Conservation (phyloP, 2,113 vertebrate species). For the Pseudorectes ferrugineus region DNA sequence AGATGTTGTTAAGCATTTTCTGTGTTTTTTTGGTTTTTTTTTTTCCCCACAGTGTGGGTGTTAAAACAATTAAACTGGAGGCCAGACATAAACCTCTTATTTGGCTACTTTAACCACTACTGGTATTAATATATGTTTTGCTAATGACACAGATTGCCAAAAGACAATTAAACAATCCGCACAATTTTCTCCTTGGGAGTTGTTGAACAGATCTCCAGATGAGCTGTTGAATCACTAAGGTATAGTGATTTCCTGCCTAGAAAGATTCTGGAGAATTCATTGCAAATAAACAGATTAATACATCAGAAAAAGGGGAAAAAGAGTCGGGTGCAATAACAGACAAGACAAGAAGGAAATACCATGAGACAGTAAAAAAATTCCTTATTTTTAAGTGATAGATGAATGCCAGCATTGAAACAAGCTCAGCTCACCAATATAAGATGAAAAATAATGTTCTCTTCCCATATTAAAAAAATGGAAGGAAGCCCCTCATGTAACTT, state of each 20-base stretch:
- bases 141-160: background rate
- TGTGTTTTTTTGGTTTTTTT: background rate
- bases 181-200: background rate
- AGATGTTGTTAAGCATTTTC: background rate
- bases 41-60: background rate
- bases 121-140: background rate
- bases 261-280: background rate
- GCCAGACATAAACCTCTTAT: background rate
- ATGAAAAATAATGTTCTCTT: background rate
- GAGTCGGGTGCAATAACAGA: background rate
- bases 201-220: background rate
- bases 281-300: background rate
- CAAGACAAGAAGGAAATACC: fast-evolving
- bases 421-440: background rate
- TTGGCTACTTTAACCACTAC: background rate
- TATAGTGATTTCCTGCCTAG: background rate
- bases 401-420: background rate
- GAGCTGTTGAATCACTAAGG: background rate
- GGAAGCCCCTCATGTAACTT: background rate
- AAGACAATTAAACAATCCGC: background rate
- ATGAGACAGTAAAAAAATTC: background rate
- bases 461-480: background rate
- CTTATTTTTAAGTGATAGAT: background rate
- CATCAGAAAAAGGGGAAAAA: background rate
- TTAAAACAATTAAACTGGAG: background rate